A percentile compares a stretch with the other conserved stretches of the same genome.
These are phyloP conservation scores for Pristionchus mayeri DNA, from an alignment of 2,888 invertebrate species.

Conservation along the genomic window DNA sequence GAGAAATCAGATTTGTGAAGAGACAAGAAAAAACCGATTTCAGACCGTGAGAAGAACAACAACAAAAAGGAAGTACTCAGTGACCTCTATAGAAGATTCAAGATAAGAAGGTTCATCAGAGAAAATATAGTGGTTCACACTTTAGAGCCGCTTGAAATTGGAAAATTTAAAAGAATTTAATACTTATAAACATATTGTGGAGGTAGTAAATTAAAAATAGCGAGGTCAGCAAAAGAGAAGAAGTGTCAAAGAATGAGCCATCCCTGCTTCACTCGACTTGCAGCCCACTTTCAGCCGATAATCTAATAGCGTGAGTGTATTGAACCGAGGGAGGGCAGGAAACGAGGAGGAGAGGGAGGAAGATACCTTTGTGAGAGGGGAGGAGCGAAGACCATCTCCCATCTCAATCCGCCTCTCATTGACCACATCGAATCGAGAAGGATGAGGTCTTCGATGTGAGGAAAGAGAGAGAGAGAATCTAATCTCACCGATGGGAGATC, in stretches of 20 bases:
- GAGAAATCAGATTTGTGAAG: neutral
- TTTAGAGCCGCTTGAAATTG: neutral
- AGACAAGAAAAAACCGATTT: neutral
- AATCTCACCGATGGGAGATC: neutral
- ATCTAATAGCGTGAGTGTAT: neutral
- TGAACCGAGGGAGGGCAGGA: neutral
- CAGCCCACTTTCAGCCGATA: neutral
- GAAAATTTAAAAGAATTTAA: neutral
- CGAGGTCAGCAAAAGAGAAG: neutral
- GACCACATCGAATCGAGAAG: neutral
- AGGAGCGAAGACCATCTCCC: neutral
- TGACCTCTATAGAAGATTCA: neutral
- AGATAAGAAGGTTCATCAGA: neutral
- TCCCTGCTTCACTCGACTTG: neutral
- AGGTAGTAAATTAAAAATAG: neutral
- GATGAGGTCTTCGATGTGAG: neutral
- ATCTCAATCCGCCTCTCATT: conserved; percentile 4
- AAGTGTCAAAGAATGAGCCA: neutral
- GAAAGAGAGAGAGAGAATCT: neutral
- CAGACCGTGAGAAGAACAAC: neutral
- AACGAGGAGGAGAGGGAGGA: neutral
- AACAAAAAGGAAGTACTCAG: neutral
- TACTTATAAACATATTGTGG: neutral
- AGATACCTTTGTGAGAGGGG: neutral
- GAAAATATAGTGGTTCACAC: too few species aligned